A percentile compares a stretch with the other conserved stretches of the same genome.
These are phyloP conservation scores for Symphodus melops DNA, from an alignment of 2,113 vertebrate genomes.

Conservation along the genomic window DNA sequence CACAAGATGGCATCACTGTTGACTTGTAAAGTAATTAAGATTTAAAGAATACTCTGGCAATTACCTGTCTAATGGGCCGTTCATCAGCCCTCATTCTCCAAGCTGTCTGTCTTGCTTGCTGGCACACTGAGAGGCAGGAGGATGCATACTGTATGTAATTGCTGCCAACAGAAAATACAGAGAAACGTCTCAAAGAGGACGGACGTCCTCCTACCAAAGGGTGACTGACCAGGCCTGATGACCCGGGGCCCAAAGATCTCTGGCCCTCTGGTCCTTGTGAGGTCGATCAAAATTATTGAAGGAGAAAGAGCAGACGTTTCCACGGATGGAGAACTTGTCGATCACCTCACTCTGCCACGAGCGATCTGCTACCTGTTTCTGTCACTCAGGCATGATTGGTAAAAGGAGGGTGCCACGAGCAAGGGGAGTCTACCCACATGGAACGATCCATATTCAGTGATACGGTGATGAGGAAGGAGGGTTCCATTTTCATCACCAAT, in stretches of 20 bases:
- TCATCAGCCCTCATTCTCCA: constrained; percentile 76
- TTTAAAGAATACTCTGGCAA: constrained; percentile 83
- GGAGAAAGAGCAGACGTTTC: constrained; percentile 31
- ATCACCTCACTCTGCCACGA: constrained; percentile 25
- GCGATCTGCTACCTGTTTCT: constrained; percentile 47
- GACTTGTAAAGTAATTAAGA: constrained; percentile 84
- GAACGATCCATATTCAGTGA: constrained; percentile 74
- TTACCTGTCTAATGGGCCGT: constrained; percentile 84
- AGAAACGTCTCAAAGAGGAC: constrained; percentile 36
- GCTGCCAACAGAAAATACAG: constrained; percentile 44
- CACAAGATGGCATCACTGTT: constrained; percentile 77
- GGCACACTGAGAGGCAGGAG: constrained; percentile 58
- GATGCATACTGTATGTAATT: constrained; percentile 64
- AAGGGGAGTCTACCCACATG: constrained; percentile 49
- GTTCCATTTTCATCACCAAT: constrained; percentile 63
- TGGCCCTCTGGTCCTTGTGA: not conserved
- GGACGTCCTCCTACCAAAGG: constrained; percentile 3
- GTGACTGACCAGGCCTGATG: not conserved
- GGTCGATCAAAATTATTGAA: constrained; percentile 35
- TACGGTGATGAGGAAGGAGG: constrained; percentile 38
- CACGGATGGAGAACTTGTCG: constrained; percentile 34
- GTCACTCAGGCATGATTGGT: constrained; percentile 52
- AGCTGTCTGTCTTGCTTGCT: constrained; percentile 74
- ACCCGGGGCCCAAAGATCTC: not conserved
- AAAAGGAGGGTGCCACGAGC: constrained; percentile 44